Base-by-base conservation (phyloP, 2,113 vertebrate species). In the Oophaga pumilio region DNA sequence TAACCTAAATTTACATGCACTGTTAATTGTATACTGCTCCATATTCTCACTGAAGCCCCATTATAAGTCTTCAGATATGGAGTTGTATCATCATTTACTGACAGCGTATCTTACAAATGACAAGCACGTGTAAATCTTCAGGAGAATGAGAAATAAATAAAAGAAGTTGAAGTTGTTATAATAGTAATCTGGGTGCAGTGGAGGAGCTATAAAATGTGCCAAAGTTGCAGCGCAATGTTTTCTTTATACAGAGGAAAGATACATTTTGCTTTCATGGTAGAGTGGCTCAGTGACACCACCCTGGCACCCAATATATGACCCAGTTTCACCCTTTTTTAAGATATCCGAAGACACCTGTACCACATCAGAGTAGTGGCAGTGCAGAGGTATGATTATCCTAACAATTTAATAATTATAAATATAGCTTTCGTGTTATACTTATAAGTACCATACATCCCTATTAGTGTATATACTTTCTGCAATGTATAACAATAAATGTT, bases 1-100 rank as follows among this genome's bases (percentile, higher is more conserved):
- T 81, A 64, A 57, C 76, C 53, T 71, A 53, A 53, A 85, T 77
- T 59, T 84, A 59, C 69, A 83, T 26, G 33, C 50, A 24, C 49
- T 20, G 49, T 53, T 53, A 83, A 83, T 69, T 26, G 81, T 64
- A 83, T n/a, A 82, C 9, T 13, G 13, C 81, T 69, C 15, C 33
- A 68, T 83, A 26, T 83, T 53, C 33, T n/a, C 80, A n/a, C 12
- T 66, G 20, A 13, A 82, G 22, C 11, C 12, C 43, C 66, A 53
- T 26, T 50, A n/a, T 53, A 22, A 69, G 49, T 17, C 81, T 69
- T 24, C 3, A 69, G 62, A n/a, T 83, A 62, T 17, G 11, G 49
- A 20, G 43, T 15, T 80, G 7, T 12, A 60, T 24, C 64, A 52
- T 53, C 64, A 53, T 53, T 24, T 17, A 52, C n/a, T 53, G 60